These are phyloP conservation scores for Dryomyza anilis DNA, from an alignment of 2,888 invertebrate genomes.

Conservation along the genomic window DNA sequence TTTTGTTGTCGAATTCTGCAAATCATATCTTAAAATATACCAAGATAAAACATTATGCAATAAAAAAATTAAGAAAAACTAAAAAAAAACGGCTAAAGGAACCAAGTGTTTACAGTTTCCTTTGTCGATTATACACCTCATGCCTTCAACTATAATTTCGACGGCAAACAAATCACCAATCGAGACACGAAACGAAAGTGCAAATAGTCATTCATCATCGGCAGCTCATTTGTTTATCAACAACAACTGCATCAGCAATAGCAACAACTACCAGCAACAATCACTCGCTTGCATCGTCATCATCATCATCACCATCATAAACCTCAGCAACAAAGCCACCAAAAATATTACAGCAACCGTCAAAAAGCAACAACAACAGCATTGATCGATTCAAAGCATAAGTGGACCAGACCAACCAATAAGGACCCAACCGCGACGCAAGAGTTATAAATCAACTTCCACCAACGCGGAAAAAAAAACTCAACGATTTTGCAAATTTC, in stretches of 20 bases:
- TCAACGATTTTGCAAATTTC: not conserved
- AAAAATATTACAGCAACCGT: not conserved
- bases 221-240: conserved; percentile 30
- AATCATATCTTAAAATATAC: too few species aligned
- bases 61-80: too few species aligned
- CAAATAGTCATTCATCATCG: conserved; percentile 26
- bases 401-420: too few species aligned
- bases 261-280: conserved; percentile 7
- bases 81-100: too few species aligned
- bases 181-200: conserved; percentile 24
- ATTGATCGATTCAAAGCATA: too few species aligned
- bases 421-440: not conserved
- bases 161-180: conserved; percentile 1
- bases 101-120: too few species aligned
- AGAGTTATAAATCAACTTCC: conserved; percentile 48
- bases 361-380: conserved; percentile 1
- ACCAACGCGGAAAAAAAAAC: conserved; percentile 17
- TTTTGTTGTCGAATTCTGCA: too few species aligned
- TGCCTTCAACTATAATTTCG: not conserved
- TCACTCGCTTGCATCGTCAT: conserved; percentile 3
- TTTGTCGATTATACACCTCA: too few species aligned
- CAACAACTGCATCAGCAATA: not conserved
- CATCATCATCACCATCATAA: not conserved
- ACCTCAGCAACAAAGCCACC: not conserved
- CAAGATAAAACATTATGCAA: too few species aligned